Conservation (phyloP, 2,113 vertebrate genomes). For the Promerops cafer region DNA sequence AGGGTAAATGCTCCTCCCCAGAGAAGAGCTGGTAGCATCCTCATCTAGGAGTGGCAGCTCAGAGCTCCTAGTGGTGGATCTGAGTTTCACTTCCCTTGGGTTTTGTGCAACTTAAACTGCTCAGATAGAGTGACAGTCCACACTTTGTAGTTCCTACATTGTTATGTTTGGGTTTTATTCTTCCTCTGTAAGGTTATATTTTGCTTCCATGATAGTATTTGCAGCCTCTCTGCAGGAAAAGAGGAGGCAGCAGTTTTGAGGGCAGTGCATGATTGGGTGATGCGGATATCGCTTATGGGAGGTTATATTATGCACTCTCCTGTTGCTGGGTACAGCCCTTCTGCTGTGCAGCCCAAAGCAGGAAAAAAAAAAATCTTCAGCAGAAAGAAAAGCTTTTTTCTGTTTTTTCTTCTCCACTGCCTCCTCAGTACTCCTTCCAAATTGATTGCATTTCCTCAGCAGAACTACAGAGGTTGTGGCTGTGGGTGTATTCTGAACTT, state of each 20-base stretch:
- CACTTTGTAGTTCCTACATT: neutral
- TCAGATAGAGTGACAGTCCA: fast-evolving
- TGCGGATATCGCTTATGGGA: neutral
- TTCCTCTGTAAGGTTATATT: neutral
- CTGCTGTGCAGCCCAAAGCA: neutral
- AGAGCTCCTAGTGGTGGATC: neutral
- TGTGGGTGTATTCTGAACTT: neutral
- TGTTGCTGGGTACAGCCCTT: neutral
- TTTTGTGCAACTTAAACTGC: neutral
- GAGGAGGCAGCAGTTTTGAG: neutral
- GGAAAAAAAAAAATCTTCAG: neutral
- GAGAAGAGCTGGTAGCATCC: neutral
- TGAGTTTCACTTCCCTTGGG: neutral
- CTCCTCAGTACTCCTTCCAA: neutral
- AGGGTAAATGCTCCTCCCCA: neutral
- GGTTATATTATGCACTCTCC: neutral
- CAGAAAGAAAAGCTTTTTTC: neutral
- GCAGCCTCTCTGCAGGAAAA: neutral
- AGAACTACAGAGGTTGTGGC: neutral
- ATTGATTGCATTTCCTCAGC: neutral
- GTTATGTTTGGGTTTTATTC: neutral
- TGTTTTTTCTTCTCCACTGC: neutral
- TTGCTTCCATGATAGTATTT: neutral
- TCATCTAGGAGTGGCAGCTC: neutral
- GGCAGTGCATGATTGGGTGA: fast-evolving